Evolutionary conservation across 2,113 vertebrate genomes (phyloP).

Genomic region (Mirza zaza): DNA sequence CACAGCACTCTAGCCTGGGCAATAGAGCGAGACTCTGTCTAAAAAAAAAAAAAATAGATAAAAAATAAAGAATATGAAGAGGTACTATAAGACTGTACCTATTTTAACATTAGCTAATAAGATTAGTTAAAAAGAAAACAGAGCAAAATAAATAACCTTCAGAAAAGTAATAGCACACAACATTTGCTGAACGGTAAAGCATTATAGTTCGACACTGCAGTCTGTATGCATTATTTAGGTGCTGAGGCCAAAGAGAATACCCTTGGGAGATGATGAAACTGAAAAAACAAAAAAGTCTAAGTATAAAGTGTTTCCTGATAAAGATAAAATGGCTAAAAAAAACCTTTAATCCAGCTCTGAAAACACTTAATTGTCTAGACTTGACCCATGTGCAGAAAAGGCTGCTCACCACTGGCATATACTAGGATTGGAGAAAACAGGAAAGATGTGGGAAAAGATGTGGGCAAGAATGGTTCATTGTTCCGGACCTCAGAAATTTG

Average conservation of each 20-base stretch:
- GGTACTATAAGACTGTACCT: not conserved
- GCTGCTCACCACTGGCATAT: not conserved
- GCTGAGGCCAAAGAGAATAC: not conserved
- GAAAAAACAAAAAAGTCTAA: not conserved
- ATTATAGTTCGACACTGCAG: not conserved
- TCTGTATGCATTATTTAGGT: not conserved
- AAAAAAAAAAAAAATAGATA: no score
- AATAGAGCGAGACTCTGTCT: no score
- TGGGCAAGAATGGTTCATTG: not conserved
- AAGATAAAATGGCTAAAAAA: not conserved
- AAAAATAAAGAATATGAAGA: not conserved
- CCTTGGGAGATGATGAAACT: not conserved
- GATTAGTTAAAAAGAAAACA: not conserved
- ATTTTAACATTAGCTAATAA: not conserved
- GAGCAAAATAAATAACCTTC: not conserved
- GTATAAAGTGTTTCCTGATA: not conserved
- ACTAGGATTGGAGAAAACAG: not conserved
- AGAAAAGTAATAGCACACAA: not conserved
- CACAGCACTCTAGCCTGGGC: no score
- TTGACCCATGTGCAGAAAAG: not conserved
- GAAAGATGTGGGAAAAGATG: not conserved
- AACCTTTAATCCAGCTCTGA: not conserved
- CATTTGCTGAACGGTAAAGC: not conserved
- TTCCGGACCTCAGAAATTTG: not conserved
- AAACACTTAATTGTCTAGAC: slow-evolving; percentile 6